phyloP scores from a whole-genome alignment of 1,140 invertebrate genomes.

The Ceratina japonica region DNA sequence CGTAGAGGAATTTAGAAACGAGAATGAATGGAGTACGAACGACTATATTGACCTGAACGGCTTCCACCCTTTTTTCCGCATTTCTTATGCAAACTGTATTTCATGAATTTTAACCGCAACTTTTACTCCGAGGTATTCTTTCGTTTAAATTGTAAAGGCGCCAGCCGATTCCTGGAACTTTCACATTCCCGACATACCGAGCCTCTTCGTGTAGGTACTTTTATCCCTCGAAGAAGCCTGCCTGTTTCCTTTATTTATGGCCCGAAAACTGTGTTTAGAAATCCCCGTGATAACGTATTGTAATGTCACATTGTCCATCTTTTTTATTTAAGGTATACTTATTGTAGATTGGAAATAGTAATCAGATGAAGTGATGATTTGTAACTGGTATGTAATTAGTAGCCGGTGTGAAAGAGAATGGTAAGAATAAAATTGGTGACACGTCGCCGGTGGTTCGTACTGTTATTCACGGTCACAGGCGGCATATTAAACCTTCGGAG shows the following conservation, averaged over 20 bases:
- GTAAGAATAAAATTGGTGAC: no score
- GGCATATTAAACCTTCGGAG: constrained; percentile 3
- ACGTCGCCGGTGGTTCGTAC: no score
- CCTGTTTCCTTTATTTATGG: not conserved
- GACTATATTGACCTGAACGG: not conserved
- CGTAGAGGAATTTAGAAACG: not conserved
- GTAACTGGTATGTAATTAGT: no score
- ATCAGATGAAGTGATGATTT: no score
- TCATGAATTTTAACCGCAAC: not conserved
- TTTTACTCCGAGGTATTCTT: not conserved
- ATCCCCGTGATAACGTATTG: no score
- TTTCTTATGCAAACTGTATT: not conserved
- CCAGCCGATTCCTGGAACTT: constrained; percentile 12
- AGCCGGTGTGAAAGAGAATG: no score
- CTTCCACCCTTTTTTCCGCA: not conserved
- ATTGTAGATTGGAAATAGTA: no score
- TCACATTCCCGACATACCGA: constrained; percentile 7
- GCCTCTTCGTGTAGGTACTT: not conserved
- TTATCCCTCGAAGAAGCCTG: not conserved
- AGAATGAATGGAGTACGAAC: not conserved
- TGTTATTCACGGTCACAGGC: not conserved
- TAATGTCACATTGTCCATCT: no score
- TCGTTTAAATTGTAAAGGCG: not conserved
- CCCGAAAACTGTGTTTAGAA: no score
- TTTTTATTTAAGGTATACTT: no score